Evolutionary conservation across 2,113 vertebrate genomes (phyloP).

Genomic region (Bambusicola thoracicus): DNA sequence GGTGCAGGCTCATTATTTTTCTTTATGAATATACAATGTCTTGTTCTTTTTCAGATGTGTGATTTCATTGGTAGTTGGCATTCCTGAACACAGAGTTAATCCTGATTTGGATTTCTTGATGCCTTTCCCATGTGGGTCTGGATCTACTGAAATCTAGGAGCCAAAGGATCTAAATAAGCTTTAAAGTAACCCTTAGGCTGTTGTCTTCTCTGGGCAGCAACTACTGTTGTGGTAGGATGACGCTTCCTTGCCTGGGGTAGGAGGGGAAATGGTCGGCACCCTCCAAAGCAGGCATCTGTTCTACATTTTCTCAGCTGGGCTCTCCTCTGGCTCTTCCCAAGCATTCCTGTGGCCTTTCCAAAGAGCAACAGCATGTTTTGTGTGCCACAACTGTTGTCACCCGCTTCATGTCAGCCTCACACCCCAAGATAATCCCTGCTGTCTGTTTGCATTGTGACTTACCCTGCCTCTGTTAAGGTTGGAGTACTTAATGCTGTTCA

Average conservation of each 20-base stretch:
- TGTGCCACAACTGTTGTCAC: not conserved
- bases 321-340: not conserved
- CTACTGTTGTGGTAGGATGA: not conserved
- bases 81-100: not conserved
- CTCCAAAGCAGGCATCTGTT: not conserved
- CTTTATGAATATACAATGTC: no score
- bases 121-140: not conserved
- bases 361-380: not conserved
- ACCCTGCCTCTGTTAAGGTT: not conserved
- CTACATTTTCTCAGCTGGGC: not conserved
- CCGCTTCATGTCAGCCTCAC: not conserved
- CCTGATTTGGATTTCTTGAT: not conserved
- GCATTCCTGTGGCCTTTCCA: not conserved
- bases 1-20: no score
- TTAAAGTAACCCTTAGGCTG: not conserved
- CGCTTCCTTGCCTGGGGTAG: not conserved
- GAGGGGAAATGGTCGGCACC: not conserved
- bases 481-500: not conserved
- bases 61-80: not conserved
- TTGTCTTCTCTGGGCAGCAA: not conserved
- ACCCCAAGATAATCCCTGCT: not conserved
- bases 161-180: not conserved
- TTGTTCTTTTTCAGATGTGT: not conserved
- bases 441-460: not conserved
- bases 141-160: not conserved